These are phyloP conservation scores for Oxyura jamaicensis DNA, from an alignment of 2,113 vertebrate genomes.

Conservation along the genomic window DNA sequence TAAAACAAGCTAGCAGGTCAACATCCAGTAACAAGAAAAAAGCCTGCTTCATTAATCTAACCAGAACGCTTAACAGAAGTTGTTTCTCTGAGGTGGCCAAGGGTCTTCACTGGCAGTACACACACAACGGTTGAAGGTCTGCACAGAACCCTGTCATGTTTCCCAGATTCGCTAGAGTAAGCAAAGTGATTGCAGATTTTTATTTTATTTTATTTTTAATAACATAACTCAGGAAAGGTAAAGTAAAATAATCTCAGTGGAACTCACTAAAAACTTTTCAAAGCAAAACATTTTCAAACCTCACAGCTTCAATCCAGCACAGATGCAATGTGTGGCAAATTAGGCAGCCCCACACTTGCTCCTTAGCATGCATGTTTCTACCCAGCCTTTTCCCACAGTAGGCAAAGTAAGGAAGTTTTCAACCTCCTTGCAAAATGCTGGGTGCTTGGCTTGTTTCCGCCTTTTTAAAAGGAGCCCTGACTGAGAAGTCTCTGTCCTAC, in stretches of 20 bases:
- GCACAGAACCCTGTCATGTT: background rate
- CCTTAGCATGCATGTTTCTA: rapidly evolving
- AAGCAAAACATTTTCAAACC: background rate
- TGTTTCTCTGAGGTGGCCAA: background rate
- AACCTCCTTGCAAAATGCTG: background rate
- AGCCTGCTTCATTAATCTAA: background rate
- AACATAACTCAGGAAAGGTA: background rate
- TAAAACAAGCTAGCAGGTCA: slow-evolving; percentile 29
- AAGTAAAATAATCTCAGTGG: background rate
- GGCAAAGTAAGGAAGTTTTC: background rate
- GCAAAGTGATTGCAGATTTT: background rate
- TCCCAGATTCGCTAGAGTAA: background rate
- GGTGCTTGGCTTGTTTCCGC: background rate
- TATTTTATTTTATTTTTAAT: background rate
- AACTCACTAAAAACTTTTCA: background rate
- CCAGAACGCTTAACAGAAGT: slow-evolving; percentile 11
- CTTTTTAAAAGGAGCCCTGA: background rate
- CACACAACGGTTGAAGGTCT: background rate
- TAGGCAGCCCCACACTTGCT: background rate
- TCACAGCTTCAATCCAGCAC: rapidly evolving
- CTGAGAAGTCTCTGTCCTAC: background rate
- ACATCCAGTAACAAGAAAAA: slow-evolving; percentile 15
- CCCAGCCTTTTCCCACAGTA: background rate
- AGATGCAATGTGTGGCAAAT: background rate
- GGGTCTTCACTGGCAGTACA: background rate